Percentiles rank a stretch among this genome's conserved stretches.
Conservation (phyloP, 2,113 vertebrate species). For the Prunella fulvescens region DNA sequence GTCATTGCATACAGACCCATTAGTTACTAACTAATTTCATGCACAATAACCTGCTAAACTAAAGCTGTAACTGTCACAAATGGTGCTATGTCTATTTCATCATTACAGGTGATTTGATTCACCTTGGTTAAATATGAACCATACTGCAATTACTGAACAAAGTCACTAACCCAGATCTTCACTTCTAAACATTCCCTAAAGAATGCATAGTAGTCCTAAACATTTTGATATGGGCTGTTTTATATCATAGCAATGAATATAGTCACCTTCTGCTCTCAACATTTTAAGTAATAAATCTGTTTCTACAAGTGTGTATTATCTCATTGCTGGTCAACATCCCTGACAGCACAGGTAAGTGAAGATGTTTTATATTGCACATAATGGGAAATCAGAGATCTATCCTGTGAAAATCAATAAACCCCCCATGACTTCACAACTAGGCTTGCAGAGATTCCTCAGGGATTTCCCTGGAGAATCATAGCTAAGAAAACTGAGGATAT, state of each 20-base stretch:
- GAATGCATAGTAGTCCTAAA: neutral
- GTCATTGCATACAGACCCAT: neutral
- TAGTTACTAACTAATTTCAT: conserved; percentile 21
- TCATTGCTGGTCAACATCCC: neutral
- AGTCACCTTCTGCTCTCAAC: neutral
- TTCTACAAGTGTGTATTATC: neutral
- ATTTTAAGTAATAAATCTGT: neutral
- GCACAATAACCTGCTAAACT: neutral
- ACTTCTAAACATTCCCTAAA: neutral
- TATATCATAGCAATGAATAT: neutral
- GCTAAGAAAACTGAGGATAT: neutral
- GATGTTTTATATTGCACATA: neutral
- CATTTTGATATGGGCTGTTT: neutral
- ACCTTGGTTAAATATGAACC: conserved; percentile 4
- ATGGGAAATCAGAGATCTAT: neutral
- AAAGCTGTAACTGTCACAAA: conserved; percentile 3
- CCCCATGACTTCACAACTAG: neutral
- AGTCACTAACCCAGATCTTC: neutral
- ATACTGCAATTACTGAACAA: neutral
- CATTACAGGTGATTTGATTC: conserved; percentile 28
- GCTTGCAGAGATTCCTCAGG: neutral
- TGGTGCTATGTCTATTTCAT: neutral
- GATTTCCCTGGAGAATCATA: neutral
- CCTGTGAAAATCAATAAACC: conserved; percentile 1
- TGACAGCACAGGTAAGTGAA: neutral